phyloP scores from a whole-genome alignment of 2,797 vertebrate genomes.

The Hephaestus fuliginosus region DNA sequence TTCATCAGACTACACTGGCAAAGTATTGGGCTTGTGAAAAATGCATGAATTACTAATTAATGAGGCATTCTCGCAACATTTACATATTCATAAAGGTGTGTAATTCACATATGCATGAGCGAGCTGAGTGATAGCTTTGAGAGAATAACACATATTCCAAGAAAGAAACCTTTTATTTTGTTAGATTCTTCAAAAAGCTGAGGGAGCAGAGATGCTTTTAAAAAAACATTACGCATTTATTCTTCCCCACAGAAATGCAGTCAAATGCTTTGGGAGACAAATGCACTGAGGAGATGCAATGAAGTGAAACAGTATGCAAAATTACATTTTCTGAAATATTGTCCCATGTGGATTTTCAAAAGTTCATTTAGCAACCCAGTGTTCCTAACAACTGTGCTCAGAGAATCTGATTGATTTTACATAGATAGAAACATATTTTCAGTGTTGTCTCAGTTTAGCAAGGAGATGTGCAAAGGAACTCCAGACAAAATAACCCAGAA shows the following conservation, averaged over 20 bases:
- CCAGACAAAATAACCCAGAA: conserved; percentile 56
- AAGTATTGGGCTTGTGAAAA: conserved; percentile 87
- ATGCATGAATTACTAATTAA: conserved; percentile 91
- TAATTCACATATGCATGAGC: conserved; percentile 88
- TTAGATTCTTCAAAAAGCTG: conserved; percentile 83
- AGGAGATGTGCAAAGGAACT: conserved; percentile 43
- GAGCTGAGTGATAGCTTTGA: conserved; percentile 84
- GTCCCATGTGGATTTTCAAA: conserved; percentile 85
- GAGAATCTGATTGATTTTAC: conserved; percentile 74
- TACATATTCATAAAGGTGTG: conserved; percentile 92
- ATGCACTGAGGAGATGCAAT: conserved; percentile 85
- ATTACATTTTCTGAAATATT: conserved; percentile 89
- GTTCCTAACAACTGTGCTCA: conserved; percentile 79
- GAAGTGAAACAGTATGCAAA: conserved; percentile 89
- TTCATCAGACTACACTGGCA: conserved; percentile 85
- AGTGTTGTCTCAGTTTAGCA: conserved; percentile 60
- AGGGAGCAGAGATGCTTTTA: conserved; percentile 82
- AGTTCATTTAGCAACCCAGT: conserved; percentile 87
- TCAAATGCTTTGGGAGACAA: conserved; percentile 87
- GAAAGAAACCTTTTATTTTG: conserved; percentile 85
- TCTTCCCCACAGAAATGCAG: conserved; percentile 85
- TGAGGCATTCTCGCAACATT: conserved; percentile 89
- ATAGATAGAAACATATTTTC: conserved; percentile 70
- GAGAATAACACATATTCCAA: conserved; percentile 83
- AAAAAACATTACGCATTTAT: conserved; percentile 86